These are phyloP conservation scores for Garrulus glandarius DNA, from an alignment of 2,797 vertebrate species.

Conservation along the genomic window DNA sequence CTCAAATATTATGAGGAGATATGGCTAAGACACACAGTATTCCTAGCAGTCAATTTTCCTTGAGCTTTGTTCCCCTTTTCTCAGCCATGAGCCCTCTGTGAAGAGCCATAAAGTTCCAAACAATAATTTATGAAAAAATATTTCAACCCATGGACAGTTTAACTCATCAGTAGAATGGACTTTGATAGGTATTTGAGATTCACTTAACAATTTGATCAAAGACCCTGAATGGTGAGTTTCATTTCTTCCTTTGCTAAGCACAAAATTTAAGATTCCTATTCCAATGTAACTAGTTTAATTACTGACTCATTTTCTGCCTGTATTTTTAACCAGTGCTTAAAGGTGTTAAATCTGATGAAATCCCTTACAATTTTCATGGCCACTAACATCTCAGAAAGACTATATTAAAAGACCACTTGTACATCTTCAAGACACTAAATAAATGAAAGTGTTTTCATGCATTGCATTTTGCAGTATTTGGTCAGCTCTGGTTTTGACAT, in stretches of 20 bases:
- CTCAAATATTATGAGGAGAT: not conserved
- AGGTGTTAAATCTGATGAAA: not conserved
- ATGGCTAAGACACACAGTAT: not conserved
- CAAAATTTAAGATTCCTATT: not conserved
- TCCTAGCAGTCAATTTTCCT: not conserved
- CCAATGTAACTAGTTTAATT: not conserved
- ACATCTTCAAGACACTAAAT: not conserved
- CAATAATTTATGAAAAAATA: not conserved
- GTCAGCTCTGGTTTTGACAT: constrained; percentile 38
- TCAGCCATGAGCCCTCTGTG: not conserved
- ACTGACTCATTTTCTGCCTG: not conserved
- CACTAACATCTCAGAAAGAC: not conserved
- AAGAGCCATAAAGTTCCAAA: not conserved
- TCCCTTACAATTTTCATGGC: not conserved
- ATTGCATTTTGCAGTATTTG: not conserved
- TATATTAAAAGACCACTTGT: not conserved
- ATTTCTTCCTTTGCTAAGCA: not conserved
- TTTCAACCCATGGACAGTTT: not conserved
- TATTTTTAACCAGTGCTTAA: not conserved
- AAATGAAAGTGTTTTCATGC: not conserved
- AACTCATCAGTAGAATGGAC: not conserved
- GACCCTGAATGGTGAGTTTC: not conserved
- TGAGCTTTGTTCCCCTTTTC: not conserved
- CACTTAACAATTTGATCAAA: not conserved
- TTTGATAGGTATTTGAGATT: not conserved